phyloP scores from a whole-genome alignment of 1,140 invertebrate species.

The Conus betulinus region DNA sequence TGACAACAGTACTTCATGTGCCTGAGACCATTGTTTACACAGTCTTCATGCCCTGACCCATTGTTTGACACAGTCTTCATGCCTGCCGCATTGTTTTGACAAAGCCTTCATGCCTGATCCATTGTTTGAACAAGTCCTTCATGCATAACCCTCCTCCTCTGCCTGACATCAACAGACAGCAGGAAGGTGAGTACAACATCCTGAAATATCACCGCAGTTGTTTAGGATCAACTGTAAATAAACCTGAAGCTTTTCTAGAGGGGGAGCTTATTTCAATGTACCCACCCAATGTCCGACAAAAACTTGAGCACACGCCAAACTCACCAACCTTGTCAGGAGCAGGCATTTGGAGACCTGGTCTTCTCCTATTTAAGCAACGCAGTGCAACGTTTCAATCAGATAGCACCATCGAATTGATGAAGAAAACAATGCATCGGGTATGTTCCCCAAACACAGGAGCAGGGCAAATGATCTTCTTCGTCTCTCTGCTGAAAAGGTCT shows the following conservation, averaged over 20 bases:
- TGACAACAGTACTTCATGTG: no score
- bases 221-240: background rate
- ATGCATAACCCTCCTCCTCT: background rate
- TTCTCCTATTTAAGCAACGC: constrained; percentile 15
- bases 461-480: no score
- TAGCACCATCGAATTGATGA: constrained; percentile 24
- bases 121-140: no score
- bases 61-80: no score
- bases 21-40: no score
- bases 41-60: no score
- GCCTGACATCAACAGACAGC: background rate
- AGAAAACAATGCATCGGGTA: background rate
- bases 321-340: constrained; percentile 25
- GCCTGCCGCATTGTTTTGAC: no score
- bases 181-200: background rate
- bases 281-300: background rate
- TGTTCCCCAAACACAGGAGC: background rate
- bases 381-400: constrained; percentile 18
- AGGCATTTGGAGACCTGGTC: constrained; percentile 23
- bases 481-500: no score
- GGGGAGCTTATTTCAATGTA: background rate
- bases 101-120: no score
- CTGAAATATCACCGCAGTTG: background rate
- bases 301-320: constrained; percentile 11
- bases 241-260: constrained; percentile 10